These are phyloP conservation scores for Trachops cirrhosus DNA, from an alignment of 2,797 vertebrate genomes.

Conservation along the genomic window DNA sequence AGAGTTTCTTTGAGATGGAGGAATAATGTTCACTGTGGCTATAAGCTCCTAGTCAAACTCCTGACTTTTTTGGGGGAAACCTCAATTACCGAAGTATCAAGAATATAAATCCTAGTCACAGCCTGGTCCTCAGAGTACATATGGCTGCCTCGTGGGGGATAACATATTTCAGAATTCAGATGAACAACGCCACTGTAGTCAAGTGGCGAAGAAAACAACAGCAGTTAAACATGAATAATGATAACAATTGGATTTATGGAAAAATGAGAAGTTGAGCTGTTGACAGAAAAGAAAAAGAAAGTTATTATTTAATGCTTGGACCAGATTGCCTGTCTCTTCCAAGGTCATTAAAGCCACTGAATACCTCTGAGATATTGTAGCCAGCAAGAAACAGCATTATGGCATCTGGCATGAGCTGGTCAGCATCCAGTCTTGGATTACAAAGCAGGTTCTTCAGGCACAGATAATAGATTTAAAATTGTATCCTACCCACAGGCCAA, in stretches of 20 bases:
- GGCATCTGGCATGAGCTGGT: not conserved
- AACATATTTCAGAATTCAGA: not conserved
- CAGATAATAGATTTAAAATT: conserved; percentile 25
- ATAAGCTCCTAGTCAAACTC: not conserved
- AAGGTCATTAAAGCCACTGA: conserved; percentile 15
- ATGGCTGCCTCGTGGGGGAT: not conserved
- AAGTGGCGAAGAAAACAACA: not conserved
- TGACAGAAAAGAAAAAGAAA: conserved; percentile 22
- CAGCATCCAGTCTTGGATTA: conserved; percentile 33
- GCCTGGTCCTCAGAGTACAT: not conserved
- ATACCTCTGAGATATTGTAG: conserved; percentile 7
- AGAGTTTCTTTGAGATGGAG: not conserved
- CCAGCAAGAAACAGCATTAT: conserved; percentile 5
- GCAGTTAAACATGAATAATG: conserved; percentile 17
- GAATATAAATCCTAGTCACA: not conserved
- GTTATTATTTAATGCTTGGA: conserved; percentile 1
- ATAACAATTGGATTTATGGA: conserved; percentile 36
- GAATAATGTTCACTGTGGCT: not conserved
- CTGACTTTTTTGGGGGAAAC: not conserved
- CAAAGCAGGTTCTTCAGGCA: conserved; percentile 40
- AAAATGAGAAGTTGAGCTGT: conserved; percentile 39
- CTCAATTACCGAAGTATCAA: not conserved
- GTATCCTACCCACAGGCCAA: not conserved
- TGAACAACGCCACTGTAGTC: not conserved
- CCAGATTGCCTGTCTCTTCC: not conserved